These are phyloP conservation scores for Tachina fera DNA, from an alignment of 2,888 invertebrate species.

Conservation along the genomic window DNA sequence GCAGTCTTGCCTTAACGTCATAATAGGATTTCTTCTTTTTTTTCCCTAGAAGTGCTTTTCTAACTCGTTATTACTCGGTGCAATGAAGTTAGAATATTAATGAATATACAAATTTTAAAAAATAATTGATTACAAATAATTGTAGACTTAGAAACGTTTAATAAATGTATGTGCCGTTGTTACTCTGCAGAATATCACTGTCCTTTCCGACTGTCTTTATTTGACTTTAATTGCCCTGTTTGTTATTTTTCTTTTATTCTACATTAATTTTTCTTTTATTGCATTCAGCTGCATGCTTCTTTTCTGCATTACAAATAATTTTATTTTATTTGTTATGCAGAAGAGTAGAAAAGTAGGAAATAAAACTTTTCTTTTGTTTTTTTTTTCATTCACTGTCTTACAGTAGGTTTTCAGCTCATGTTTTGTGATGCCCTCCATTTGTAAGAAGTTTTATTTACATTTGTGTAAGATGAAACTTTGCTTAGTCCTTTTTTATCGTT, in stretches of 20 bases:
- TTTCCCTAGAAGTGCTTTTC: too few relatives aligned
- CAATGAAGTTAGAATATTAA: too few relatives aligned
- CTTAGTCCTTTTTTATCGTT: conserved; percentile 33
- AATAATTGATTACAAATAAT: neutral
- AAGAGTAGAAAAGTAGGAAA: conserved; percentile 30
- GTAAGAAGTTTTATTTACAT: conserved; percentile 60
- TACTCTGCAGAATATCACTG: conserved; percentile 35
- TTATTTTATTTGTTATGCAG: conserved; percentile 11
- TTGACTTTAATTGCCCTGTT: conserved; percentile 68
- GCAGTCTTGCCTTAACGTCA: too few relatives aligned
- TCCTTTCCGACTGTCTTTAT: conserved; percentile 59
- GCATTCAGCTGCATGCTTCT: conserved; percentile 44
- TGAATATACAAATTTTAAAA: neutral
- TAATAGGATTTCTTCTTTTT: too few relatives aligned
- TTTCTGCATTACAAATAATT: conserved; percentile 6
- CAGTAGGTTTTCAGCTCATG: conserved; percentile 34
- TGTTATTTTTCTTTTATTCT: neutral
- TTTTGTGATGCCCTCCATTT: conserved; percentile 51
- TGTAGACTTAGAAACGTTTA: neutral
- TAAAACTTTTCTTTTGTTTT: conserved; percentile 48
- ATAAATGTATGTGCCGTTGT: neutral
- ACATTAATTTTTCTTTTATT: conserved; percentile 16
- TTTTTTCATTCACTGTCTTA: conserved; percentile 1
- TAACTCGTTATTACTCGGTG: too few relatives aligned
- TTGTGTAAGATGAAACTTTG: conserved; percentile 56